Evolutionary conservation across 2,888 invertebrate genomes (phyloP).

Genomic region (Tipula unca): DNA sequence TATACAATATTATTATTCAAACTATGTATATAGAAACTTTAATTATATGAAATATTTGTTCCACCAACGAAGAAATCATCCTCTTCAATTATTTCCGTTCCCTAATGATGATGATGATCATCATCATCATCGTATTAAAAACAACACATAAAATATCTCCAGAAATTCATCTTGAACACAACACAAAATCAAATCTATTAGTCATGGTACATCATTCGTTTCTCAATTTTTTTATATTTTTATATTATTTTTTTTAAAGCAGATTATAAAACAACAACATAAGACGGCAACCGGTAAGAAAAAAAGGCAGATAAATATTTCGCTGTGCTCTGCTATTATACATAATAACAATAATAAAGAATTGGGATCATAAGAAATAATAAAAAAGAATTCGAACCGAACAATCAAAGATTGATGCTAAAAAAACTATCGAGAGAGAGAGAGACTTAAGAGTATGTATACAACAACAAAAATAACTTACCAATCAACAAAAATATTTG

Average conservation of each 20-base stretch:
- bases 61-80: neutral
- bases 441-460: neutral
- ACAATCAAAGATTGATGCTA: neutral
- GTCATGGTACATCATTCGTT: constrained; percentile 8
- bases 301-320: neutral
- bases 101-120: neutral
- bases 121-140: neutral
- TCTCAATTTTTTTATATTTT: neutral
- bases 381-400: neutral
- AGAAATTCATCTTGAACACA: neutral
- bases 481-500: constrained; percentile 18
- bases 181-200: neutral
- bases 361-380: neutral
- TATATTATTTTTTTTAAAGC: neutral
- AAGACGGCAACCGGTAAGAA: neutral
- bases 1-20: too few relatives aligned
- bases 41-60: neutral
- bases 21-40: neutral
- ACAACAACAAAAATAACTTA: neutral
- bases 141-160: neutral
- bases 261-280: neutral
- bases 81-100: neutral
- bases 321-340: constrained; percentile 8
- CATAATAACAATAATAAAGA: neutral
- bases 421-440: neutral